phyloP scores from a whole-genome alignment of 35 echinoderm and acorn worm species.

The Nesometra sesokonis region DNA sequence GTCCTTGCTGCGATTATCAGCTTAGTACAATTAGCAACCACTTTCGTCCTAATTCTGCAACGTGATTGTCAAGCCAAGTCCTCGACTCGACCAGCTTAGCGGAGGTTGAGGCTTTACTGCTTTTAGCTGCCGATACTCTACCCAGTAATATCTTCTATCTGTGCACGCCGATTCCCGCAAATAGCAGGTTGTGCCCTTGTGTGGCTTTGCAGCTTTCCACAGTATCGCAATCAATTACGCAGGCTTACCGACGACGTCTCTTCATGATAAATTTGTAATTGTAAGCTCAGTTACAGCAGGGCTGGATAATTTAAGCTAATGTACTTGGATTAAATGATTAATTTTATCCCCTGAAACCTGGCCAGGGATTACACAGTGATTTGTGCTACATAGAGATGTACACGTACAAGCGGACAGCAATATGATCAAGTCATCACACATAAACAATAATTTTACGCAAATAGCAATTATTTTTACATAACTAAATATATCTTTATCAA shows the following conservation, averaged over 20 bases:
- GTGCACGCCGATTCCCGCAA: not conserved
- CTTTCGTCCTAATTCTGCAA: not conserved
- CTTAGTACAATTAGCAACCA: not conserved
- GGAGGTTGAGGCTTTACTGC: not conserved
- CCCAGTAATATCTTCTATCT: not conserved
- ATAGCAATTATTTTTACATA: too few species aligned
- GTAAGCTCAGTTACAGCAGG: not conserved
- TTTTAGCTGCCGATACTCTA: not conserved
- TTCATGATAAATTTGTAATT: conserved; percentile 1
- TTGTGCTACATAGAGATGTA: not conserved
- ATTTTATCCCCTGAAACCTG: not conserved
- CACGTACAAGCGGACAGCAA: not conserved
- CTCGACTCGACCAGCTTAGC: not conserved
- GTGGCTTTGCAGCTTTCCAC: not conserved
- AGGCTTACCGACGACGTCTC: not conserved
- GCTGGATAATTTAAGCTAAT: not conserved
- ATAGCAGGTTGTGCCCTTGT: not conserved
- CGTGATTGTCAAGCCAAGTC: not conserved
- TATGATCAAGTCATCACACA: not conserved
- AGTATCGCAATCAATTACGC: not conserved
- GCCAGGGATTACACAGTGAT: not conserved
- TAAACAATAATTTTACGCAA: not conserved
- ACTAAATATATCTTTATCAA: too few species aligned
- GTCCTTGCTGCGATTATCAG: not conserved
- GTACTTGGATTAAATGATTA: not conserved